Base-by-base conservation (phyloP, 2,797 vertebrate species). In the Podargus strigoides region DNA sequence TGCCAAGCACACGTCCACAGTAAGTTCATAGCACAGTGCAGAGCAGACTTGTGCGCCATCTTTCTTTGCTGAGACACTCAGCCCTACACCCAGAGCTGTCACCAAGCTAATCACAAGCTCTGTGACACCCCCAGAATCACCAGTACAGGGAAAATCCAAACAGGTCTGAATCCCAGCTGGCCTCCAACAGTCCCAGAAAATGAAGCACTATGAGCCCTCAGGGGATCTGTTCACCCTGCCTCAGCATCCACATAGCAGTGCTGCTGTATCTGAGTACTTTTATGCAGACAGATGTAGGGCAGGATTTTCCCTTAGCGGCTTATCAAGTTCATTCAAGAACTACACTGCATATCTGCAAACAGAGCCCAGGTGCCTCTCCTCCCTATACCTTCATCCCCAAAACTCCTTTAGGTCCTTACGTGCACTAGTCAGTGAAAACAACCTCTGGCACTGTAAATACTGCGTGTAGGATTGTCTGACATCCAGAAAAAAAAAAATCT, bases 31-130 rank as follows among this genome's bases (percentile, higher is more conserved):
- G 47, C 24, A 12, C 24, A 14, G 10, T 4, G 12, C 20, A 12
- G 52, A 69, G 19, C 2, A 9, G 24, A 24, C 3, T 37, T 3
- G 0, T 3, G 7, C 2, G 3, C 15, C 1, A 0, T 9, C 41
- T 52, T 50, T 19, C 39, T 34, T 32, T 13, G 19, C 39, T 41
- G 28, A 63, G 34, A 36, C 1, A 2, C 32, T 44, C 41, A 44
- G 22, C 10, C 42, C 34, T 59, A 30, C 20, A 39, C 19, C 12
- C 26, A 18, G 60, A 10, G 12, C 68, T 77, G 37, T 16, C 50
- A 79, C 23, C 12, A 8, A 49, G 53, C 20, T 74, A 5, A 24
- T 36, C 2, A 10, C 34, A 23, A 67, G 26, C 10, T 34, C 42
- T 44, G 13, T n/a, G 30, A 64, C 34, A 44, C 1, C 9, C 9